Evolutionary conservation across 2,888 invertebrate species (phyloP), one percentile per base, ranked within the genome.

Genomic region (Drosophila lutescens): DNA sequence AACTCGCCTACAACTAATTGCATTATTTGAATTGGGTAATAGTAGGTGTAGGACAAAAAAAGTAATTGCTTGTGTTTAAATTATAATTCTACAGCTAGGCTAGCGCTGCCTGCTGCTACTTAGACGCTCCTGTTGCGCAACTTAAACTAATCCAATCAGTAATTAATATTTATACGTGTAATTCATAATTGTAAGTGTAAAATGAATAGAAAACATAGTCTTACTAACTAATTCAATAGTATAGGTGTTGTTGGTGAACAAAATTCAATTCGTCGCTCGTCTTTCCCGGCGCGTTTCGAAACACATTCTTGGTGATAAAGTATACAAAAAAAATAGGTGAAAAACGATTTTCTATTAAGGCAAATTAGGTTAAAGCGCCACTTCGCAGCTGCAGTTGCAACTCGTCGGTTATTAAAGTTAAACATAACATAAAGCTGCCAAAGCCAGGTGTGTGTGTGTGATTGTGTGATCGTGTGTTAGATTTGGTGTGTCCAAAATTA

Each of bases 301-400:
- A 74, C 80, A 80, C 80, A 75, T 77, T 77, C 58, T 74, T 63
- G 67, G 74, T 67, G 69, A 66, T 65, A 58, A 60, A 49, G 49
- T 10, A 46, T 17, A 53, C 8, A 58, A 54, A 70, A 57, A 58
- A 70, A 72, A 38, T 36, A 47, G 58, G 44, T 46, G 36, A 43
- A 57, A 63, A 55, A 72, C 72, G 65, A 73, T 78, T 81, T 78
- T 80, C 80, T 86, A 80, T 67, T 81, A 86, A 86, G 84, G 86
- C 84, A 86, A 86, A 83, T 78, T 62, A 86, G 70, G 78, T 80
- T 69, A 56, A 63, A 73, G 76, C 47, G 50, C 53, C 49, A 77
- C 57, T 15, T 47, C 30, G 34, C 26, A 17, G 41, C 44, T 23
- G 34, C 17, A 34, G 15, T 40, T 40, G n/a, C 40, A 40, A 9